Evolutionary conservation across 2,797 vertebrate species (phyloP).

Genomic region (Pseudomugil gertrudae): DNA sequence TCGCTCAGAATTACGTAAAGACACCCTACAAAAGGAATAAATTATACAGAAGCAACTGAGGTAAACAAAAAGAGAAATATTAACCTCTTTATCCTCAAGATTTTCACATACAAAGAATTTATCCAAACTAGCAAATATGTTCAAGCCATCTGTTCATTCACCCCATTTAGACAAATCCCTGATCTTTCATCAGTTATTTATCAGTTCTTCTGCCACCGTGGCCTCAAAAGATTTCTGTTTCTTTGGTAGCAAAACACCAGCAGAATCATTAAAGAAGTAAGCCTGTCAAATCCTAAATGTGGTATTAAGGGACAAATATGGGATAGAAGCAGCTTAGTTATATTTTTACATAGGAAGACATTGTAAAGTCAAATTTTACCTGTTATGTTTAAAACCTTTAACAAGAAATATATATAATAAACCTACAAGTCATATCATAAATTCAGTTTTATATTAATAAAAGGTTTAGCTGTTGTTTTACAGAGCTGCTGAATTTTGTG

Average conservation of each 20-base stretch:
- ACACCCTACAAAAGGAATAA: conserved; percentile 10
- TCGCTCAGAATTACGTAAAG: neutral
- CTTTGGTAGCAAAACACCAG: conserved; percentile 5
- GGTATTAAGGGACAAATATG: neutral
- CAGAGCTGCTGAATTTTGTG: neutral
- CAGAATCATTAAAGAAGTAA: neutral
- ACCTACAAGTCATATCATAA: neutral
- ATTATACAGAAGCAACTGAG: neutral
- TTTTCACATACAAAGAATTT: conserved; percentile 10
- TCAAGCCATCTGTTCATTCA: no score
- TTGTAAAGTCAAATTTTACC: neutral
- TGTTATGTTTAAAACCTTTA: neutral
- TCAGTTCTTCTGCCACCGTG: neutral
- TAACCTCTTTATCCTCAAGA: neutral
- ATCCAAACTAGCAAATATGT: conserved; percentile 4
- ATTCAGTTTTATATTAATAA: neutral
- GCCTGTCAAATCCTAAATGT: neutral
- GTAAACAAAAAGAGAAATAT: neutral
- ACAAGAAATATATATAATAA: neutral
- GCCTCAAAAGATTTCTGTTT: neutral
- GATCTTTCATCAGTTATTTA: neutral
- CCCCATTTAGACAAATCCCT: neutral
- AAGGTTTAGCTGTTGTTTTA: neutral
- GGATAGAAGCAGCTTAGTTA: neutral
- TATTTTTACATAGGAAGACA: neutral